Percentiles rank a stretch among this genome's conserved stretches.
phyloP scores from a whole-genome alignment of 2,113 vertebrate species.

The Notarius quadriscutis region DNA sequence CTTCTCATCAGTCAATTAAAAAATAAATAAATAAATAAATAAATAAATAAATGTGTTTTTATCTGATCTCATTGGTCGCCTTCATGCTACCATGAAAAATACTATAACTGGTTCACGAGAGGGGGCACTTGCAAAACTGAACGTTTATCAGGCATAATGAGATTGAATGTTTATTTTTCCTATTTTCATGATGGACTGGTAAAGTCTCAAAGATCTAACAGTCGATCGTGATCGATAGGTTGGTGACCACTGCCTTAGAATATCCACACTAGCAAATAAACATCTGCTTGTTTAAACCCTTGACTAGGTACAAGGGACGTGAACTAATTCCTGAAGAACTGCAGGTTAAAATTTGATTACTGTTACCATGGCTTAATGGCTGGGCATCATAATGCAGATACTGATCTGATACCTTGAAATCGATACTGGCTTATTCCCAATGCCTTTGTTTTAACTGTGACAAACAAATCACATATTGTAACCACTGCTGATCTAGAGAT shows the following conservation, averaged over 20 bases:
- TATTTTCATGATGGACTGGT: too few species aligned
- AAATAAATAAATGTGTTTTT: too few species aligned
- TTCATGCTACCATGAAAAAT: too few species aligned
- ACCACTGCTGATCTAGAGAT: not conserved
- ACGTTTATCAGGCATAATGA: too few species aligned
- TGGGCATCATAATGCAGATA: not conserved
- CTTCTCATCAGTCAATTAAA: too few species aligned
- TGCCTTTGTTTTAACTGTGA: not conserved
- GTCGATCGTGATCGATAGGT: too few species aligned
- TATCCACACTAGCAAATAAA: not conserved
- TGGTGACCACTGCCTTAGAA: not conserved
- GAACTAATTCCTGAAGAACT: not conserved
- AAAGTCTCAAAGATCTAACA: too few species aligned
- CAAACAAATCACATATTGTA: not conserved
- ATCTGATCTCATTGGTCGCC: too few species aligned
- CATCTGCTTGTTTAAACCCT: not conserved
- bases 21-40: too few species aligned
- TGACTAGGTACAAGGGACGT: not conserved
- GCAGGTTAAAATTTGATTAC: not conserved
- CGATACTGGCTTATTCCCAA: not conserved
- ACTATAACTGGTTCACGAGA: too few species aligned
- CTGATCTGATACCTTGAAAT: not conserved
- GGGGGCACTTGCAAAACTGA: too few species aligned
- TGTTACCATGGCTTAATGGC: not conserved
- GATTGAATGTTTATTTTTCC: too few species aligned